phyloP scores from a whole-genome alignment of 2,797 vertebrate genomes.

The Sebastolobus alascanus region DNA sequence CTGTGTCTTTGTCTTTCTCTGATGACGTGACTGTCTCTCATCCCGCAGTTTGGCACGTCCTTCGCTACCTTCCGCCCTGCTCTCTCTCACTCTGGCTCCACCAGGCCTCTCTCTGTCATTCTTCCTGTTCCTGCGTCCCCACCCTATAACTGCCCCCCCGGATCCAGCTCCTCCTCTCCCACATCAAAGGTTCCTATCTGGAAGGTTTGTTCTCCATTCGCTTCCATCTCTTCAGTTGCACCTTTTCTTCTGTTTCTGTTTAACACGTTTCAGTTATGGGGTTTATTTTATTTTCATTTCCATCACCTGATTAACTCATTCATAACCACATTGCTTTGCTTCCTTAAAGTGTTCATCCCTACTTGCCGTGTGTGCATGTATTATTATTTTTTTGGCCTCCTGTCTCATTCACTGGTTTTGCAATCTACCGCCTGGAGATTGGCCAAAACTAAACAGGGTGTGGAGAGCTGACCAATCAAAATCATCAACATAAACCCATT shows the following conservation, averaged over 20 bases:
- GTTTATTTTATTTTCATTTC: slow-evolving; percentile 50
- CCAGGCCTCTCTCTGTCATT: slow-evolving; percentile 94
- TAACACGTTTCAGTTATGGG: slow-evolving; percentile 28
- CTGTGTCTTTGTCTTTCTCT: slow-evolving; percentile 33
- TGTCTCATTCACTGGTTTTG: slow-evolving; percentile 65
- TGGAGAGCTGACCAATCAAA: slow-evolving; percentile 45
- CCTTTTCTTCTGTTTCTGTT: slow-evolving; percentile 60
- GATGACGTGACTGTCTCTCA: slow-evolving; percentile 82
- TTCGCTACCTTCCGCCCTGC: slow-evolving; percentile 96
- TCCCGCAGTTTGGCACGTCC: slow-evolving; percentile 94
- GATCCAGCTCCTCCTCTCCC: slow-evolving; percentile 97
- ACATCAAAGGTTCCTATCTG: slow-evolving; percentile 99
- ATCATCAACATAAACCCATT: slow-evolving; percentile 38
- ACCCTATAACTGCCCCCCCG: slow-evolving; percentile 96
- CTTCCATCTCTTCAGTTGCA: slow-evolving; percentile 75
- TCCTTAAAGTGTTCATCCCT: slow-evolving; percentile 54
- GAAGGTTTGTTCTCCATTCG: slow-evolving; percentile 98
- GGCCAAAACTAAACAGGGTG: slow-evolving; percentile 68
- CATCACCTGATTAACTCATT: slow-evolving; percentile 73
- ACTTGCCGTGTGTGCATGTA: slow-evolving; percentile 55
- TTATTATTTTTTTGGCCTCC: slow-evolving; percentile 41
- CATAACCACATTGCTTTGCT: slow-evolving; percentile 76
- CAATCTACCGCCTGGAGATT: slow-evolving; percentile 71
- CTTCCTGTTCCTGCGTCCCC: slow-evolving; percentile 90
- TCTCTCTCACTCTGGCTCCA: slow-evolving; percentile 96